Percentiles rank a stretch among this genome's conserved stretches.
Conservation (phyloP, 1,140 invertebrate species). For the Elymnias hypermnestra region DNA sequence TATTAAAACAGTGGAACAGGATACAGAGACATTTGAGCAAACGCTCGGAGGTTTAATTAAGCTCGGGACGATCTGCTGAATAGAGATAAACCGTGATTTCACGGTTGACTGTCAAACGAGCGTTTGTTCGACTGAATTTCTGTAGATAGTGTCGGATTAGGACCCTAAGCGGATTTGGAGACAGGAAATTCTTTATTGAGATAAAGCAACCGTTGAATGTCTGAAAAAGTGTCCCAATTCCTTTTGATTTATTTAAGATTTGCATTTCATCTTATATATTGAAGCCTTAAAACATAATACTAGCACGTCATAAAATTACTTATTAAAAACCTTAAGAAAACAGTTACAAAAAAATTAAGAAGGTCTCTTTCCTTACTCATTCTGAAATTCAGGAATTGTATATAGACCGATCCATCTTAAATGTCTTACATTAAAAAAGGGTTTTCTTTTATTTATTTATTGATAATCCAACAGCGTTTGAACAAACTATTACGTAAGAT, state of each 20-base stretch:
- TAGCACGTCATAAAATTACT: no score
- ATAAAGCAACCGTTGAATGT: not conserved
- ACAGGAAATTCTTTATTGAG: conserved; percentile 6
- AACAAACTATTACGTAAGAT: no score
- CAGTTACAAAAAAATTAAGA: no score
- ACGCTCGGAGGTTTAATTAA: conserved; percentile 13
- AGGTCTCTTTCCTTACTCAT: no score
- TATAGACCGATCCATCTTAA: no score
- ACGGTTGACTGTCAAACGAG: conserved; percentile 21
- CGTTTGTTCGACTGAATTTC: conserved; percentile 12
- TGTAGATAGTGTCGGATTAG: conserved; percentile 12
- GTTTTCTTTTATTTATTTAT: no score
- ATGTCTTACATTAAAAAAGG: no score
- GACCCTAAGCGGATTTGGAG: conserved; percentile 1
- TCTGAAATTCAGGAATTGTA: no score
- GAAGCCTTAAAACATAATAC: no score
- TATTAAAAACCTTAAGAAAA: no score
- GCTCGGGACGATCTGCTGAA: conserved; percentile 15
- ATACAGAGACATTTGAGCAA: conserved; percentile 4
- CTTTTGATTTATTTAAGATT: not conserved
- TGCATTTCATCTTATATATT: no score
- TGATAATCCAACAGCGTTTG: no score
- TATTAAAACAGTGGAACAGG: conserved; percentile 1
- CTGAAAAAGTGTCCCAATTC: not conserved
- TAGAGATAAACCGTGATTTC: conserved; percentile 22